A percentile compares a stretch with the other conserved stretches of the same genome.
Evolutionary conservation across 2,888 invertebrate species (phyloP).

Genomic region (Mesorhabditis spiculigera): DNA sequence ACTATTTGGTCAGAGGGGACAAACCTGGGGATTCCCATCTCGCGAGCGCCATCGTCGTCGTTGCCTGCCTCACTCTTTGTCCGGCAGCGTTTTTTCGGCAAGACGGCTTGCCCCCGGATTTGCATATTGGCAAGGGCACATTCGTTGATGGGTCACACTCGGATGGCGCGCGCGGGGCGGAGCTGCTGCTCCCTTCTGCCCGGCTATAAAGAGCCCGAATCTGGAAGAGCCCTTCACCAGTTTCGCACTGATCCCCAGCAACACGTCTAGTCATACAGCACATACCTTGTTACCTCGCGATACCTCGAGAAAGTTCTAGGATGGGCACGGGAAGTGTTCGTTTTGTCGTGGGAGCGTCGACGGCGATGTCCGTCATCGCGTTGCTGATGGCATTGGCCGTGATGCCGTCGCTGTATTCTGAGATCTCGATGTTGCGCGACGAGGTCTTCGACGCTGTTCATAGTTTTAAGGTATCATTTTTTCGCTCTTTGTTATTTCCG

Average conservation of each 20-base stretch:
- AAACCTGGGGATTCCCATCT: no score
- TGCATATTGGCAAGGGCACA: no score
- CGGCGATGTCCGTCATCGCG: constrained; percentile 14
- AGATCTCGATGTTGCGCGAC: constrained; percentile 25
- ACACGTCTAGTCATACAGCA: not conserved
- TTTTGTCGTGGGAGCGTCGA: constrained; percentile 13
- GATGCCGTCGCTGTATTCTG: constrained; percentile 31
- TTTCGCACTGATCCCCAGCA: not conserved
- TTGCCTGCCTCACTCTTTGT: no score
- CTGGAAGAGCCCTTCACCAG: not conserved
- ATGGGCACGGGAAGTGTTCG: constrained; percentile 3
- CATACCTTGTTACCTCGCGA: no score
- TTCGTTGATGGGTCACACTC: no score
- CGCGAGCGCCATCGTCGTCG: no score
- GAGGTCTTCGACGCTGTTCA: constrained; percentile 29
- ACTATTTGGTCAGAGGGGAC: no score
- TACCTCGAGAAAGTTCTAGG: not conserved
- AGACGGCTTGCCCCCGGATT: no score
- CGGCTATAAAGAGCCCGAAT: no score
- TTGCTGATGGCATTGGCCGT: constrained; percentile 19
- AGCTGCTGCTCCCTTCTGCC: no score
- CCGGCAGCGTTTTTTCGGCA: no score
- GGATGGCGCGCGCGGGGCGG: no score
- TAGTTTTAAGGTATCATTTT: constrained; percentile 26
- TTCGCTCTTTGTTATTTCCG: not conserved